Percentiles rank a stretch among this genome's conserved stretches.
phyloP scores from a whole-genome alignment of 1,140 invertebrate genomes.

The Mamestra configurata region DNA sequence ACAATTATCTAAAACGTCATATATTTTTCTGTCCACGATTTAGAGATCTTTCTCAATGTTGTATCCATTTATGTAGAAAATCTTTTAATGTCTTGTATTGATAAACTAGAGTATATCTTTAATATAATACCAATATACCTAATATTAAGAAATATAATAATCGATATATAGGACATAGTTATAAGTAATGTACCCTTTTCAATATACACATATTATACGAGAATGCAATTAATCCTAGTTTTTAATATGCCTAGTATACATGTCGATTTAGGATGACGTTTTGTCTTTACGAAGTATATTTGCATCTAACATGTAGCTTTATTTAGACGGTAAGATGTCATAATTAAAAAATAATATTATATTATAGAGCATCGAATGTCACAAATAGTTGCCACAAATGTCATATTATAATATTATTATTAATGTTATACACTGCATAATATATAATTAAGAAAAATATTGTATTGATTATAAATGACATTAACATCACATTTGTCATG shows the following conservation, averaged over 20 bases:
- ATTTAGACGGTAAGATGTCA: conserved; percentile 10
- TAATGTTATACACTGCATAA: conserved; percentile 17
- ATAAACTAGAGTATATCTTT: neutral
- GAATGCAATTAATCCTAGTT: conserved; percentile 17
- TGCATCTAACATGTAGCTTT: conserved; percentile 19
- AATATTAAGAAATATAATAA: neutral
- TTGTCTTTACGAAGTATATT: neutral
- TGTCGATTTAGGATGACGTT: neutral
- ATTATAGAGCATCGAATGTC: conserved; percentile 10
- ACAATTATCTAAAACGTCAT: neutral
- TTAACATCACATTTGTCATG: conserved; percentile 12
- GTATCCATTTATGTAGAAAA: neutral
- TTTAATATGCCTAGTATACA: neutral
- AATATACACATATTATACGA: neutral
- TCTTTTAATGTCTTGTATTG: neutral
- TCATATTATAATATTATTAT: conserved; percentile 7
- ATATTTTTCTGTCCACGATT: neutral
- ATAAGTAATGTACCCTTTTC: conserved; percentile 3
- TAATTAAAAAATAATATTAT: neutral
- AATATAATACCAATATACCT: neutral
- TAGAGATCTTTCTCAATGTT: neutral
- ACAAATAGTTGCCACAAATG: conserved; percentile 12
- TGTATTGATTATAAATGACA: conserved; percentile 9
- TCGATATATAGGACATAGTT: too few relatives aligned
- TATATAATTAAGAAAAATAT: conserved; percentile 20